Base-by-base conservation (phyloP, 2,888 invertebrate genomes). In the Branchipolynoe longqiensis region DNA sequence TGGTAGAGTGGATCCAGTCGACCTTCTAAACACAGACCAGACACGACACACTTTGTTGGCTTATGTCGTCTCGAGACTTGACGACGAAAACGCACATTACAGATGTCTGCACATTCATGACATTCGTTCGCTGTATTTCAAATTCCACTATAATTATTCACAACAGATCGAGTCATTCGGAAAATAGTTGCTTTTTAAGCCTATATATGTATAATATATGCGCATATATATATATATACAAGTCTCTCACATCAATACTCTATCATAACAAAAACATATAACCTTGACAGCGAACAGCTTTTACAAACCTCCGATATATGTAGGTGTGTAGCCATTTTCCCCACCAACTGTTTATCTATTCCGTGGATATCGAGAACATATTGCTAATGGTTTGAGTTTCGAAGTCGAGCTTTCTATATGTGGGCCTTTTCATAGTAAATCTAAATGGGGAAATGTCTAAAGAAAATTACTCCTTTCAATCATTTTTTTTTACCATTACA, bases 121-220 rank as follows among this genome's bases (percentile, higher is more conserved):
- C 69, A 38, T 38, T 33, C 14, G 36, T 69, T 38, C 38, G n/a
- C 22, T 38, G 33, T 69, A n/a, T n/a, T 38, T n/a, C 36, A 62
- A 33, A 12, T 38, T 38, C 12, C 38, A 14, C 38, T 22, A 28
- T 25, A 28, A 62, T 62, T 69, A 78, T 78, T 78, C 78, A 78
- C 78, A 78, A 78, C 54, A 78, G 31, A 48, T 54, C 48, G 41
- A 54, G 78, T n/a, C 54, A 54, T 78, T 48, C 78, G 48, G 78
- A 78, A 78, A 78, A 78, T 78, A 78, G 78, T 78, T 48, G 78
- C 78, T 78, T 54, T 78, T 69, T 69, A 69, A 69, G 69, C 69
- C 69, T 69, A 69, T 69, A 22, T 38, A 38, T 38, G 6, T 33
- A 58, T 58, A 25, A 58, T 25, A 58, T n/a, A n/a, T n/a, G n/a